Evolutionary conservation across 2,113 vertebrate genomes (phyloP).

Genomic region (Solenodon paradoxus): DNA sequence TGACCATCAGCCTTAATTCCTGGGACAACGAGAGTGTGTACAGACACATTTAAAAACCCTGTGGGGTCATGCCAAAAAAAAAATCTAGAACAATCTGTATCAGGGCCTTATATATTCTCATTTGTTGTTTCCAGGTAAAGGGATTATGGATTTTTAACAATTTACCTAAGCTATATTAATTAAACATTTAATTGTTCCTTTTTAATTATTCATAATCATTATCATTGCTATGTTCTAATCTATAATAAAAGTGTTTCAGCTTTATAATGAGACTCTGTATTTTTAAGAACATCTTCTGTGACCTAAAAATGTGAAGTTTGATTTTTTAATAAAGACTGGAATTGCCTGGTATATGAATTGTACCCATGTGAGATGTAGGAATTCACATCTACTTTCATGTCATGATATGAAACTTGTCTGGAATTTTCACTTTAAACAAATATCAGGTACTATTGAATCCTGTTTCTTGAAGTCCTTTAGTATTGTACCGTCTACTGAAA

Average conservation of each 20-base stretch:
- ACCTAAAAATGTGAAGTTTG: background rate
- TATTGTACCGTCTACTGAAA: background rate
- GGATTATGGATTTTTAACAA: background rate
- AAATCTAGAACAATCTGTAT: background rate
- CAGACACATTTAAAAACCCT: no score
- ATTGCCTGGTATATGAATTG: background rate
- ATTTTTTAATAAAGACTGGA: slow-evolving; percentile 15
- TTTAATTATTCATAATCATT: background rate
- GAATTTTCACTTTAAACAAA: background rate
- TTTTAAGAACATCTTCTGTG: background rate
- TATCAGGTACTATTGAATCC: background rate
- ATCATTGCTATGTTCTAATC: background rate
- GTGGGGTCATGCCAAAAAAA: no score
- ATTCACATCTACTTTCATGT: background rate
- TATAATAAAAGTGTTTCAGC: background rate
- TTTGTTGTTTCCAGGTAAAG: background rate
- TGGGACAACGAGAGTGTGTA: background rate
- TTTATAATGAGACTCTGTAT: background rate
- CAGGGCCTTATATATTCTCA: background rate
- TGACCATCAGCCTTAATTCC: background rate
- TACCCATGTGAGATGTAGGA: background rate
- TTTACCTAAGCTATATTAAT: background rate
- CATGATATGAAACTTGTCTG: background rate
- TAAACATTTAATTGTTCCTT: background rate
- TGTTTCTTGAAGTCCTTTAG: background rate